phyloP scores from a whole-genome alignment of 2,888 invertebrate species.

The Liodrosophila aerea region DNA sequence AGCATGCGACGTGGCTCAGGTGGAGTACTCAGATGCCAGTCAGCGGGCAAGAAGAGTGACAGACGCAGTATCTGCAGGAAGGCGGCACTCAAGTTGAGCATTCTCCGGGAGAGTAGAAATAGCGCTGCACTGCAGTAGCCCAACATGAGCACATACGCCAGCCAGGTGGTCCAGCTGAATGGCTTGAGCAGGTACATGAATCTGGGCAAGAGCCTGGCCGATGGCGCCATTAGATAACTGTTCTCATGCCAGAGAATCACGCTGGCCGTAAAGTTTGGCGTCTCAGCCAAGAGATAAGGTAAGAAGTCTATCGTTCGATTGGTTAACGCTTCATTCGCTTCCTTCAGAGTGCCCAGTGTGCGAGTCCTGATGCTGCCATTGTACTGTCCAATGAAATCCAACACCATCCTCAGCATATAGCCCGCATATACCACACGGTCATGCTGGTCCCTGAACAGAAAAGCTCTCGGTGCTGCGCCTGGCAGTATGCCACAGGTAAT shows the following conservation, averaged over 20 bases:
- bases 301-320: slow-evolving; percentile 50
- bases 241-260: slow-evolving; percentile 51
- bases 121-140: slow-evolving; percentile 50
- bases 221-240: slow-evolving; percentile 49
- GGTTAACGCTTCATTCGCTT: slow-evolving; percentile 35
- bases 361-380: slow-evolving; percentile 52
- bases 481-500: slow-evolving; percentile 42
- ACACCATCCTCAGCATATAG: slow-evolving; percentile 54
- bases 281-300: slow-evolving; percentile 42
- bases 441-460: slow-evolving; percentile 46
- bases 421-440: slow-evolving; percentile 49
- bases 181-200: slow-evolving; percentile 53
- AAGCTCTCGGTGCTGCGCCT: slow-evolving; percentile 52
- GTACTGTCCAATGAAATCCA: slow-evolving; percentile 57
- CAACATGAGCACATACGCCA: slow-evolving; percentile 35
- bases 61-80: slow-evolving; percentile 42
- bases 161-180: slow-evolving; percentile 27
- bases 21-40: slow-evolving; percentile 5
- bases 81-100: slow-evolving; percentile 29
- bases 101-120: slow-evolving; percentile 25
- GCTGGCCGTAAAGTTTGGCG: slow-evolving; percentile 47
- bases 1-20: slow-evolving; percentile 33
- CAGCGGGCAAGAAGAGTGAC: slow-evolving; percentile 34
- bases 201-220: slow-evolving; percentile 41
- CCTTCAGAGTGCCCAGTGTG: slow-evolving; percentile 9